A percentile compares a stretch with the other conserved stretches of the same genome.
Conservation (phyloP, 2,113 vertebrate species). For the Mellivora capensis region DNA sequence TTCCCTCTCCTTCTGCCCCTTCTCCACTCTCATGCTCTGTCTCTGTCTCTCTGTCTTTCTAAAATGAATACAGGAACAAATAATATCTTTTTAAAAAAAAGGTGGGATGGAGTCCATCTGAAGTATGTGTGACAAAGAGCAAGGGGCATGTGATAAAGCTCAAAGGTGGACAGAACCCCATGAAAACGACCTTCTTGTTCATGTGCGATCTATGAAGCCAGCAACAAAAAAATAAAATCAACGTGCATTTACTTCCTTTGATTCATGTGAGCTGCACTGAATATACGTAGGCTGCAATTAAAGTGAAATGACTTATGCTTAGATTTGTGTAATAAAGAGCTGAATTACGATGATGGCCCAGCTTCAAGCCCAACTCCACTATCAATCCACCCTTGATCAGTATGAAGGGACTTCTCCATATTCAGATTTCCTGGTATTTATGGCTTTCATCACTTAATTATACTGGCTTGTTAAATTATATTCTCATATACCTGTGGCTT, state of each 20-base stretch:
- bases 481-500: background rate
- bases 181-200: background rate
- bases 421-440: background rate
- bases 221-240: background rate
- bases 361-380: background rate
- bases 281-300: background rate
- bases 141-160: too few relatives aligned
- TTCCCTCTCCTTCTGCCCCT: background rate
- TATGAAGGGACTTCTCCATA: background rate
- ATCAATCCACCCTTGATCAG: background rate
- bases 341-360: background rate
- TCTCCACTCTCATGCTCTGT: background rate
- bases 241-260: background rate
- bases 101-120: background rate
- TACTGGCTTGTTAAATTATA: background rate
- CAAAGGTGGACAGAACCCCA: accelerated
- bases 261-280: background rate
- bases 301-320: background rate
- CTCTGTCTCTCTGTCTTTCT: background rate
- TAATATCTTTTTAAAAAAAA: background rate
- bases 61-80: background rate
- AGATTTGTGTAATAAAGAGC: background rate
- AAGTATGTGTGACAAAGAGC: background rate
- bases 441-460: background rate
- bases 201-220: background rate